phyloP scores from a whole-genome alignment of 2,888 invertebrate genomes.

The Drosophila macrospina region DNA sequence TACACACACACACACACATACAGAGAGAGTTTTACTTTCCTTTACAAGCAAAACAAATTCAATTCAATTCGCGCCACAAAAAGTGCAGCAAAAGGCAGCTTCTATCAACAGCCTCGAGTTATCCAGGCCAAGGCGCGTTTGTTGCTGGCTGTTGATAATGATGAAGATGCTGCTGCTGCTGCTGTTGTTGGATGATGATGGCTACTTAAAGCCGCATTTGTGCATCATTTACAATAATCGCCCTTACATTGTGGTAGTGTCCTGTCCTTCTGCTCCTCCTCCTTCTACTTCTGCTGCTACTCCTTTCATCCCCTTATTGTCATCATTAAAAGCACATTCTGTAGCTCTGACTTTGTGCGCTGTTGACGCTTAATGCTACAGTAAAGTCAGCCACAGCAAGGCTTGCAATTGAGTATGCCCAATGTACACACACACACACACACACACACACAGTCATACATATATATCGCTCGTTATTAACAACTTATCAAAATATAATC shows the following conservation, averaged over 20 bases:
- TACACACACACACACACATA: slow-evolving; percentile 11
- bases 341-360: slow-evolving; percentile 38
- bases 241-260: slow-evolving; percentile 32
- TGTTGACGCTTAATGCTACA: slow-evolving; percentile 27
- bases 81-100: slow-evolving; percentile 12
- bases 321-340: slow-evolving; percentile 72
- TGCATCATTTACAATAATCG: slow-evolving; percentile 77
- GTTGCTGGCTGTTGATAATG: slow-evolving; percentile 18
- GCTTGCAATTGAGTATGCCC: slow-evolving; percentile 18
- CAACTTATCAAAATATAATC: slow-evolving; percentile 10
- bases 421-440: neutral
- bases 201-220: slow-evolving; percentile 62
- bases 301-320: neutral
- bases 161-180: too few species aligned
- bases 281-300: too few species aligned
- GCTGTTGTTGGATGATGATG: slow-evolving; percentile 16
- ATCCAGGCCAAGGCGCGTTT: slow-evolving; percentile 4
- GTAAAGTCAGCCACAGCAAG: slow-evolving; percentile 10
- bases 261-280: neutral
- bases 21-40: slow-evolving; percentile 3
- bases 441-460: neutral
- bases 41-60: slow-evolving; percentile 10
- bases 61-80: slow-evolving; percentile 40
- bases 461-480: neutral
- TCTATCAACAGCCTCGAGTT: slow-evolving; percentile 8